These are phyloP conservation scores for Eristalis tenax DNA, from an alignment of 2,888 invertebrate species.

Conservation along the genomic window DNA sequence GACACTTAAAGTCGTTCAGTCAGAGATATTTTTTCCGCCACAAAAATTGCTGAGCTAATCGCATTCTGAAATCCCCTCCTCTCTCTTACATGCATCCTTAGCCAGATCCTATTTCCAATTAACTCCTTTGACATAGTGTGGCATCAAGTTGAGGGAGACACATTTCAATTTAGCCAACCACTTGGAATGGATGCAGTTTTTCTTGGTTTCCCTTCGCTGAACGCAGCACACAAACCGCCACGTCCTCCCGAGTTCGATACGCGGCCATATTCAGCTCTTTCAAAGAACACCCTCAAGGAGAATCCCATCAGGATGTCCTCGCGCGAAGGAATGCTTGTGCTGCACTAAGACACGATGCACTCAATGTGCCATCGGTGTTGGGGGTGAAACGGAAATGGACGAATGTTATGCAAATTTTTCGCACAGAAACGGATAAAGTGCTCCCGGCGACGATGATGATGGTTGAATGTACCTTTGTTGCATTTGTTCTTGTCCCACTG, in stretches of 20 bases:
- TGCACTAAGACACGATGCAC: too few relatives aligned
- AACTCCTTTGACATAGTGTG: not conserved
- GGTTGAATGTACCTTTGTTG: constrained; percentile 55
- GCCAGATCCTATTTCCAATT: not conserved
- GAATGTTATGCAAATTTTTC: constrained; percentile 46
- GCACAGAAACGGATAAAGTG: constrained; percentile 35
- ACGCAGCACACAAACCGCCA: not conserved
- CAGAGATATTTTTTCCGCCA: not conserved
- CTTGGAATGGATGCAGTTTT: not conserved
- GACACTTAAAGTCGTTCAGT: not conserved
- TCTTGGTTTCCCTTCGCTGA: not conserved
- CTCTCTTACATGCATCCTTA: not conserved
- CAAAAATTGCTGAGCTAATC: not conserved
- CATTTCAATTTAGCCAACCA: not conserved
- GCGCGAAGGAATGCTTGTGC: not conserved
- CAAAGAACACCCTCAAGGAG: not conserved
- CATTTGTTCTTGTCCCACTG: constrained; percentile 29
- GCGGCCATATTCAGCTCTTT: not conserved
- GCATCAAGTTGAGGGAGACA: not conserved
- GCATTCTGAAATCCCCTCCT: not conserved
- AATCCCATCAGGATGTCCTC: not conserved
- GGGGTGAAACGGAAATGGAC: constrained; percentile 32
- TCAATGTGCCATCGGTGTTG: too few relatives aligned
- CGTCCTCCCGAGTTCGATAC: not conserved
- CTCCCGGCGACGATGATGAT: constrained; percentile 6